A percentile compares a stretch with the other conserved stretches of the same genome.
Conservation (phyloP, 2,113 vertebrate species). For the Cynoglossus semilaevis region DNA sequence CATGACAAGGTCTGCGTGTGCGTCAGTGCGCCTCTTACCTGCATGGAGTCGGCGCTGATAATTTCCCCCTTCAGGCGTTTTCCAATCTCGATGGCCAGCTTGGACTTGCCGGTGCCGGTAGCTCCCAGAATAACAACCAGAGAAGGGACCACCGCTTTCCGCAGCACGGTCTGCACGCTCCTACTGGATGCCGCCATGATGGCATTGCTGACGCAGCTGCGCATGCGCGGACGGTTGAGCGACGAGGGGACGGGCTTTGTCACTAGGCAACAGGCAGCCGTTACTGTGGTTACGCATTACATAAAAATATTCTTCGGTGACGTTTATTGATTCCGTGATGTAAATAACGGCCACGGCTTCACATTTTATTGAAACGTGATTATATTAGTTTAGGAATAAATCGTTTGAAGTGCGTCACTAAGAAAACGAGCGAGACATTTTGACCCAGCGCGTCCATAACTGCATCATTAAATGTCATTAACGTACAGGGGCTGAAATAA, state of each 20-base stretch:
- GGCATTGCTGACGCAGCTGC: constrained; percentile 26
- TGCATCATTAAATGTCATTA: too few species aligned
- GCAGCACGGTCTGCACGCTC: constrained; percentile 47
- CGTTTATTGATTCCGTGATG: neutral
- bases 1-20: constrained; percentile 19
- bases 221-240: constrained; percentile 53
- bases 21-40: constrained; percentile 74
- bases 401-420: too few species aligned
- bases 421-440: too few species aligned
- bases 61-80: constrained; percentile 85
- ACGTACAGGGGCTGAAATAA: too few species aligned
- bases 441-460: too few species aligned
- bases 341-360: neutral
- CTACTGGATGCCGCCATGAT: constrained; percentile 77
- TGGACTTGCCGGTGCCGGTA: constrained; percentile 91
- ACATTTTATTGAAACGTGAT: neutral
- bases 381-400: too few species aligned
- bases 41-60: constrained; percentile 94
- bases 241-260: constrained; percentile 42
- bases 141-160: constrained; percentile 63
- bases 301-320: neutral
- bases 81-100: constrained; percentile 86
- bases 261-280: constrained; percentile 58
- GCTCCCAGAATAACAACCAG: constrained; percentile 90
- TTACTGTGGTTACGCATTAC: constrained; percentile 43